Conservation (phyloP, 2,113 vertebrate genomes). For the Gavia stellata region DNA sequence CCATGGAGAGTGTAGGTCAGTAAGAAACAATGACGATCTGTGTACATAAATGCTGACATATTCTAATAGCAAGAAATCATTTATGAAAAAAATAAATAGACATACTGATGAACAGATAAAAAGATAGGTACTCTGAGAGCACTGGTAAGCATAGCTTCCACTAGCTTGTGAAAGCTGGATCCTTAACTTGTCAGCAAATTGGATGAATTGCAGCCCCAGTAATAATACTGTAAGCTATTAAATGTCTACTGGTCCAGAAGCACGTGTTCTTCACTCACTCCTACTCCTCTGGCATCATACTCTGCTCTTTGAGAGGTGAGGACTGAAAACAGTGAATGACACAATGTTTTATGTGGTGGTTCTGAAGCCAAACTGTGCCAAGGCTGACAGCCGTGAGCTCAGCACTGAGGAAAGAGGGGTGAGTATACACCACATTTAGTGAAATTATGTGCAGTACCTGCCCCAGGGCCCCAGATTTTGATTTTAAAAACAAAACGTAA, state of each 20-base stretch:
- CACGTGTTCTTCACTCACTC: neutral
- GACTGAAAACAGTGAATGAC: neutral
- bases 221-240: neutral
- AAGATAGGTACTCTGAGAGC: neutral
- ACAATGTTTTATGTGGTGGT: neutral
- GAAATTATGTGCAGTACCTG: neutral
- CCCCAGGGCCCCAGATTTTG: neutral
- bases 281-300: neutral
- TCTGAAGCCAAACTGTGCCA: neutral
- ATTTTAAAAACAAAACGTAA: neutral
- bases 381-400: neutral
- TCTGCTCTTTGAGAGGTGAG: neutral
- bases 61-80: neutral
- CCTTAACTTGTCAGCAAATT: neutral
- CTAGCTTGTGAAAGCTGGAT: neutral
- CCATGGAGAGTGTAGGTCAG: neutral
- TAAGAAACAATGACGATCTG: neutral
- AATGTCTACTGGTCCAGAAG: neutral
- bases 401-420: neutral
- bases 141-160: neutral
- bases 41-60: neutral
- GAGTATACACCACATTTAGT: neutral
- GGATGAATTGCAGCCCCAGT: neutral
- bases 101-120: neutral
- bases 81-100: neutral